A percentile compares a stretch with the other conserved stretches of the same genome.
These are phyloP conservation scores for Excalfactoria chinensis DNA, from an alignment of 2,113 vertebrate genomes.

Conservation along the genomic window DNA sequence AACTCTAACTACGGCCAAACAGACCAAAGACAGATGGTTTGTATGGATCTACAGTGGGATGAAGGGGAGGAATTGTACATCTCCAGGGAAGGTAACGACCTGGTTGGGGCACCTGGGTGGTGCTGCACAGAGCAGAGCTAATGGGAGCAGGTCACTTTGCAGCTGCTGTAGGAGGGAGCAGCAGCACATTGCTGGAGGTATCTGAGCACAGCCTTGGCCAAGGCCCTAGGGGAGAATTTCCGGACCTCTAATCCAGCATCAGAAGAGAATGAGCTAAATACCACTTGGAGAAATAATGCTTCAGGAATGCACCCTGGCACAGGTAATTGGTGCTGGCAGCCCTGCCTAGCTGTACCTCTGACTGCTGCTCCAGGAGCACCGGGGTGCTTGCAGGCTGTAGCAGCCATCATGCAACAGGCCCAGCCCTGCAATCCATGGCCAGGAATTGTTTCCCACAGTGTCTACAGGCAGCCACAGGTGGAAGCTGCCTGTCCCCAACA, in stretches of 20 bases:
- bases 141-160: background rate
- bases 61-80: background rate
- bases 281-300: background rate
- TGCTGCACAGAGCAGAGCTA: background rate
- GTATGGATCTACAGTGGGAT: accelerated
- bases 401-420: background rate
- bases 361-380: background rate
- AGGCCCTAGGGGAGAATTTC: slow-evolving; percentile 47
- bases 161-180: slow-evolving; percentile 19
- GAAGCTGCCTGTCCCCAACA: background rate
- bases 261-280: slow-evolving; percentile 40
- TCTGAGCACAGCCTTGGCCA: slow-evolving; percentile 48
- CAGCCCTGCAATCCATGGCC: background rate
- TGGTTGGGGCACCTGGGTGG: slow-evolving; percentile 1
- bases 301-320: slow-evolving; percentile 24
- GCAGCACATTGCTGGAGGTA: slow-evolving; percentile 7
- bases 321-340: slow-evolving; percentile 30
- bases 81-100: background rate
- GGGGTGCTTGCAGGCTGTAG: background rate
- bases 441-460: background rate
- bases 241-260: slow-evolving; percentile 58
- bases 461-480: background rate
- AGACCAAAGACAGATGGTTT: background rate
- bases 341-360: background rate
- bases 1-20: background rate